Conservation (phyloP, 2,888 invertebrate species). For the Cetonia aurata region DNA sequence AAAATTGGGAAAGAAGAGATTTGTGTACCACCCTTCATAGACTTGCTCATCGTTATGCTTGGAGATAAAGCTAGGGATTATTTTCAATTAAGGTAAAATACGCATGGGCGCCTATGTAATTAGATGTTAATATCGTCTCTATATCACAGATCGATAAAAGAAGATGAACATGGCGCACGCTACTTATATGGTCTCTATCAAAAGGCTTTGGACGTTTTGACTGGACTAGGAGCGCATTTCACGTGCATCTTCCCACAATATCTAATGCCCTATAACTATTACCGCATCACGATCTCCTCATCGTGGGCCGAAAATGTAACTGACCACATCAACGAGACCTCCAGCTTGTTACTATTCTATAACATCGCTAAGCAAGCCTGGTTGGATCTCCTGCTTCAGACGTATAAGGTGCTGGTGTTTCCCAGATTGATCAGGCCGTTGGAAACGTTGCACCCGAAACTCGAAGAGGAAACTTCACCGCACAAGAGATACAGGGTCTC, state of each 20-base stretch:
- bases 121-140: background rate
- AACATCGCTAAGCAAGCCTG: constrained; percentile 12
- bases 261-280: background rate
- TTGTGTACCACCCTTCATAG: constrained; percentile 20
- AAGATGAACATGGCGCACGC: background rate
- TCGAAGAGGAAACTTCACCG: background rate
- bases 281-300: too few species aligned
- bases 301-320: too few species aligned
- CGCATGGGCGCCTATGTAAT: background rate
- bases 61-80: constrained; percentile 1
- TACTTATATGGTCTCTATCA: constrained; percentile 50
- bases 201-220: constrained; percentile 17
- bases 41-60: constrained; percentile 9
- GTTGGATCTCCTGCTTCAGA: constrained; percentile 24
- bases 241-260: constrained; percentile 7
- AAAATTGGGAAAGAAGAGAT: background rate
- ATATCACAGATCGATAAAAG: background rate
- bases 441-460: background rate
- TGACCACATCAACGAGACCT: background rate
- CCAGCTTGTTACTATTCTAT: background rate
- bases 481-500: background rate
- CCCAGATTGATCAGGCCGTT: constrained; percentile 1
- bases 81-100: constrained; percentile 1
- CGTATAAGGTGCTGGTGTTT: constrained; percentile 9
- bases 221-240: constrained; percentile 21